phyloP scores from a whole-genome alignment of 37 sponge, comb jelly and placozoan genomes.

The Cliona cf. orientalis region DNA sequence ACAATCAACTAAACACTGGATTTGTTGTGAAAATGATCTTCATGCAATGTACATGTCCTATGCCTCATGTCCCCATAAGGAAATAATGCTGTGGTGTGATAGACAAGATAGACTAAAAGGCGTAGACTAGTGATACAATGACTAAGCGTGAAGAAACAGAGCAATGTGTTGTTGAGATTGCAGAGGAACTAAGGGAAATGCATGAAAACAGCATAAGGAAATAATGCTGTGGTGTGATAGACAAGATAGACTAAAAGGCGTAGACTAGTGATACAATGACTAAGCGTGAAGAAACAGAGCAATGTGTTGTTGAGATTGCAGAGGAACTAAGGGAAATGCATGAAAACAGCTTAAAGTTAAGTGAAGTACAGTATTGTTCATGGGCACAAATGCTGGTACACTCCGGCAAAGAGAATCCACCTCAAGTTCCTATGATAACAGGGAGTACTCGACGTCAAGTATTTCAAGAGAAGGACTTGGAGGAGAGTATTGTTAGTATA shows the following conservation, averaged over 20 bases:
- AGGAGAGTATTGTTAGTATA: no score
- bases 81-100: constrained; percentile 15
- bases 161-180: constrained; percentile 16
- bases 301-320: constrained; percentile 12
- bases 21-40: constrained; percentile 17
- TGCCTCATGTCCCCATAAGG: constrained; percentile 7
- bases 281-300: constrained; percentile 23
- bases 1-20: constrained; percentile 14
- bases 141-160: constrained; percentile 20
- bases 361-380: no score
- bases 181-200: neutral
- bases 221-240: constrained; percentile 16
- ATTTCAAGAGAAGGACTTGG: no score
- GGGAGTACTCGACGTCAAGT: no score
- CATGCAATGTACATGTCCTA: constrained; percentile 10
- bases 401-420: no score
- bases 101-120: constrained; percentile 5
- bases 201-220: constrained; percentile 1
- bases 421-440: no score
- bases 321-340: neutral
- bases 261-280: neutral
- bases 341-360: no score
- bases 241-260: neutral
- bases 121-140: neutral
- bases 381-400: no score